A percentile compares a stretch with the other conserved stretches of the same genome.
Conservation (phyloP, 2,113 vertebrate genomes). For the Electrona antarctica region DNA sequence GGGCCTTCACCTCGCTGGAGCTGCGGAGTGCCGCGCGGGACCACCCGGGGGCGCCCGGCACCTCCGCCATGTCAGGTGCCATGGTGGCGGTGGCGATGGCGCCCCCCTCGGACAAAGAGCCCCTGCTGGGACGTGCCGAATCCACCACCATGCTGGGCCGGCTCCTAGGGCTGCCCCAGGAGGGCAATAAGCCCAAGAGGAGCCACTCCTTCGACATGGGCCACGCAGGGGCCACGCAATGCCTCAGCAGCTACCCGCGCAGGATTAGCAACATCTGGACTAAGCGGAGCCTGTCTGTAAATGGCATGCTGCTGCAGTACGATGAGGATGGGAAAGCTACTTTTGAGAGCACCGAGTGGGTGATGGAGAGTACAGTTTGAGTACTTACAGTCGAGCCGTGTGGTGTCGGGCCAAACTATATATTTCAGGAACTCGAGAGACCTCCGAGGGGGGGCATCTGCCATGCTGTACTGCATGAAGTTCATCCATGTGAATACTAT, state of each 20-base stretch:
- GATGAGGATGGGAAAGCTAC: constrained; percentile 88
- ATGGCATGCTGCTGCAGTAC: constrained; percentile 94
- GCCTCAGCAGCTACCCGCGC: constrained; percentile 88
- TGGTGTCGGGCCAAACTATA: constrained; percentile 78
- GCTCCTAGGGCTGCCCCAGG: constrained; percentile 88
- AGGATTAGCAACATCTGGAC: constrained; percentile 97
- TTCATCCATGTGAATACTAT: constrained; percentile 70
- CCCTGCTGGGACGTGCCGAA: constrained; percentile 86
- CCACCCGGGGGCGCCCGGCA: constrained; percentile 61
- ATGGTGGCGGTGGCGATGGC: constrained; percentile 71
- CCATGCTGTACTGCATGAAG: constrained; percentile 70
- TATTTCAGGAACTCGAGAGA: constrained; percentile 84
- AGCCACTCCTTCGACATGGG: constrained; percentile 99
- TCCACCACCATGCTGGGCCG: constrained; percentile 81
- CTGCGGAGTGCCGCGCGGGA: constrained; percentile 86
- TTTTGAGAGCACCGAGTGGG: constrained; percentile 93
- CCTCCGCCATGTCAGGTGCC: constrained; percentile 48
- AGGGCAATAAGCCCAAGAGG: constrained; percentile 88
- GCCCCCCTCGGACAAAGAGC: constrained; percentile 90
- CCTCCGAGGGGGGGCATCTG: constrained; percentile 63
- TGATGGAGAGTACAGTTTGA: constrained; percentile 97
- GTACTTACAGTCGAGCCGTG: constrained; percentile 63
- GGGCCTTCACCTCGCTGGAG: constrained; percentile 94
- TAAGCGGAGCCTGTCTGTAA: constrained; percentile 96
- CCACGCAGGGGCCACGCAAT: constrained; percentile 83